Conservation (phyloP, 92 coral and sea anemone genomes). For the Ricordea florida region DNA sequence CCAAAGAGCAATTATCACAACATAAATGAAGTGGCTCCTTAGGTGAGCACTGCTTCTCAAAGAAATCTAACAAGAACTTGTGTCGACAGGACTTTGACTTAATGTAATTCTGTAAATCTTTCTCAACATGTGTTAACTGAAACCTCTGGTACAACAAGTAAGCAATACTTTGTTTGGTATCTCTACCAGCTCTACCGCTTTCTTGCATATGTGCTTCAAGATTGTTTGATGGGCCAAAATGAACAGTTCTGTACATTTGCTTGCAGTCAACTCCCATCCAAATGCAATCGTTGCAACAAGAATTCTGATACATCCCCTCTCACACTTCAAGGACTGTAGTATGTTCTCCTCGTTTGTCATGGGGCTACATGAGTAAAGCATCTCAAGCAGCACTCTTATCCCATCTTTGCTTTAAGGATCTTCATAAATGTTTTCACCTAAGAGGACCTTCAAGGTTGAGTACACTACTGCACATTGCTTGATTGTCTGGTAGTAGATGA, state of each 20-base stretch:
- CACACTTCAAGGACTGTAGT: slow-evolving; percentile 8
- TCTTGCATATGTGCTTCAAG: slow-evolving; percentile 57
- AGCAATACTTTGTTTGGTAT: slow-evolving; percentile 48
- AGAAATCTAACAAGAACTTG: slow-evolving; percentile 30
- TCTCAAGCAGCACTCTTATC: slow-evolving; percentile 30
- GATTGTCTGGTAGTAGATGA: slow-evolving; percentile 62
- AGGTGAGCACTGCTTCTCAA: neutral
- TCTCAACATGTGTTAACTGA: slow-evolving; percentile 15
- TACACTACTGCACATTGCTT: slow-evolving; percentile 45
- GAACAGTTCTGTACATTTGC: slow-evolving; percentile 35
- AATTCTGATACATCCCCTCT: neutral
- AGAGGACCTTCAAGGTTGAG: slow-evolving; percentile 42
- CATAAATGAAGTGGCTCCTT: slow-evolving; percentile 32
- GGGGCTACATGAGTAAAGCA: slow-evolving; percentile 67
- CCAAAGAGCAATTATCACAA: slow-evolving; percentile 59
- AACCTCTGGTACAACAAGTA: slow-evolving; percentile 44
- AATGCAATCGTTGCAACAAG: slow-evolving; percentile 56
- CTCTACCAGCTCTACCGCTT: slow-evolving; percentile 67
- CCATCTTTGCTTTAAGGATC: neutral
- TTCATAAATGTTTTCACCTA: slow-evolving; percentile 20
- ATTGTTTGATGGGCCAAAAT: slow-evolving; percentile 68
- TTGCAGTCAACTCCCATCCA: slow-evolving; percentile 69
- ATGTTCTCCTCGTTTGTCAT: slow-evolving; percentile 34
- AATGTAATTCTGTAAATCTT: slow-evolving; percentile 42
- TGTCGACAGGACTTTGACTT: slow-evolving; percentile 32